Percentiles rank a stretch among this genome's conserved stretches.
Evolutionary conservation across 2,888 invertebrate species (phyloP).

Genomic region (Dasysyrphus tricinctus): DNA sequence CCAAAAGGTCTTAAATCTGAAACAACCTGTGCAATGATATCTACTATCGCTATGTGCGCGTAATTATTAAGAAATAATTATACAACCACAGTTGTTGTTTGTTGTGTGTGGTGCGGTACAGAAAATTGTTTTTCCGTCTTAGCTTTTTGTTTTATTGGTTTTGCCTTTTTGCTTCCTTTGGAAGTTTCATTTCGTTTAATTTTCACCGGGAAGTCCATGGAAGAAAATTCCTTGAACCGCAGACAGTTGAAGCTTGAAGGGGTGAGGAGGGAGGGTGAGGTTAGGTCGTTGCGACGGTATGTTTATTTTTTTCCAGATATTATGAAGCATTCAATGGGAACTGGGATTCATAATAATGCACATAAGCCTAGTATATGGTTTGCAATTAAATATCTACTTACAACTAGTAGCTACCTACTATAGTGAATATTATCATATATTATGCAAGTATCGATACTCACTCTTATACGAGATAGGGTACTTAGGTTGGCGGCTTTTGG

Average conservation of each 20-base stretch:
- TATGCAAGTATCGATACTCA: not conserved
- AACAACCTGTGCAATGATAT: slow-evolving; percentile 32
- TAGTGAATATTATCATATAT: no score
- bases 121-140: slow-evolving; percentile 53
- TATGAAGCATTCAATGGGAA: slow-evolving; percentile 50
- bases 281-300: not conserved
- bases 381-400: slow-evolving; percentile 25
- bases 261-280: not conserved
- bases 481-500: slow-evolving; percentile 50
- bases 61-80: slow-evolving; percentile 73
- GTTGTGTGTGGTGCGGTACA: slow-evolving; percentile 46
- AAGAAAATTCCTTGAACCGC: slow-evolving; percentile 48
- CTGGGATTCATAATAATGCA: slow-evolving; percentile 44
- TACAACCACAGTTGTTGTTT: not conserved
- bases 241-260: slow-evolving; percentile 55
- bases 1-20: not conserved
- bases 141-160: not conserved
- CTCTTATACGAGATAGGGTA: not conserved
- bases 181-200: slow-evolving; percentile 49
- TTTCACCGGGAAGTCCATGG: slow-evolving; percentile 65
- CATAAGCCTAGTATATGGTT: not conserved
- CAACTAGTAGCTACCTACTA: no score
- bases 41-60: slow-evolving; percentile 43
- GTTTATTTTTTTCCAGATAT: not conserved
- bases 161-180: slow-evolving; percentile 38